Percentiles rank a stretch among this genome's conserved stretches.
These are phyloP conservation scores for Meghimatium bilineatum DNA, from an alignment of 2,888 invertebrate species.

Conservation along the genomic window DNA sequence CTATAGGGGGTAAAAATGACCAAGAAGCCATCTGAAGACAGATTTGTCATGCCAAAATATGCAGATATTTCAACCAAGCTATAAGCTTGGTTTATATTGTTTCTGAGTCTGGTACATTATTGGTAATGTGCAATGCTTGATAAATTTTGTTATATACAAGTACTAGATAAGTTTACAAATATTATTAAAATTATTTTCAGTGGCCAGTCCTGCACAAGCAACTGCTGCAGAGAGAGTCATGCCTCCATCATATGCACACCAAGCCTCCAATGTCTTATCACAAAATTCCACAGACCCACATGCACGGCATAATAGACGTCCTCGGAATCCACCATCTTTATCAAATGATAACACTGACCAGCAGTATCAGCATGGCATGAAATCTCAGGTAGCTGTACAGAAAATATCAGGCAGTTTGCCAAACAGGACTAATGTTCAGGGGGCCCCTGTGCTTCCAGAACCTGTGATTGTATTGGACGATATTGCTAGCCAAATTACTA, in stretches of 20 bases:
- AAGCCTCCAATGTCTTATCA: conserved; percentile 50
- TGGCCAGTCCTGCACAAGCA: conserved; percentile 70
- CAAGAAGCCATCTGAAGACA: too few species aligned
- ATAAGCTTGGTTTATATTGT: too few species aligned
- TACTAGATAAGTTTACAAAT: too few species aligned
- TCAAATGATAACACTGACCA: conserved; percentile 37
- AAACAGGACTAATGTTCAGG: conserved; percentile 37
- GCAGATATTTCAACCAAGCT: too few species aligned
- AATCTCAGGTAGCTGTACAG: conserved; percentile 50
- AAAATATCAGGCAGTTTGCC: conserved; percentile 36
- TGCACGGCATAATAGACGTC: conserved; percentile 39
- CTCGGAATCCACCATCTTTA: conserved; percentile 43
- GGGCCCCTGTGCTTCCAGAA: conserved; percentile 47
- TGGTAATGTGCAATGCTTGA: too few species aligned
- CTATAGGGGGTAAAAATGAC: too few species aligned
- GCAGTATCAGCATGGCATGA: conserved; percentile 40
- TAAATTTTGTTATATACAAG: too few species aligned
- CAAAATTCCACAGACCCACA: conserved; percentile 41
- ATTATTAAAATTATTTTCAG: conserved; percentile 54
- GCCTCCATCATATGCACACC: conserved; percentile 49
- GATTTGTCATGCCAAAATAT: too few species aligned
- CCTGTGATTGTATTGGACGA: conserved; percentile 55
- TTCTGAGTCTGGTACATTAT: too few species aligned
- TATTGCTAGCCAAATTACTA: conserved; percentile 49
- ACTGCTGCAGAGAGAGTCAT: conserved; percentile 64